Evolutionary conservation across 1,140 invertebrate genomes (phyloP).

Genomic region (Drusus annulatus): DNA sequence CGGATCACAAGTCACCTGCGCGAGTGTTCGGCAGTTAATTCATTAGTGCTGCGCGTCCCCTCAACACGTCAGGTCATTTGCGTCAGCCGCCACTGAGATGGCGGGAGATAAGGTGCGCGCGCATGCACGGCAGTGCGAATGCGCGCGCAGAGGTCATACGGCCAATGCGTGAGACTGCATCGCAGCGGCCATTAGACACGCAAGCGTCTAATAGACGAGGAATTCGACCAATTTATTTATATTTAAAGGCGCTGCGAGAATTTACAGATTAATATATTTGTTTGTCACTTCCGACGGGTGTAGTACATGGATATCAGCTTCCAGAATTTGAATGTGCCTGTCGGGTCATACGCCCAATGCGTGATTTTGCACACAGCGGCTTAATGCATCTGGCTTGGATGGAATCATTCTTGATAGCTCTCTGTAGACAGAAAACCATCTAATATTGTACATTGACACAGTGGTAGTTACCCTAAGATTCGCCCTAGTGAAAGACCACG

Average conservation of each 20-base stretch:
- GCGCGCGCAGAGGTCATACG: slow-evolving; percentile 34
- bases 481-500: too few relatives aligned
- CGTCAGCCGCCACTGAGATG: slow-evolving; percentile 49
- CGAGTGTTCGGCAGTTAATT: slow-evolving; percentile 42
- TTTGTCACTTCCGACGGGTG: background rate
- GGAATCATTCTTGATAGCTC: too few relatives aligned
- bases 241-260: too few relatives aligned
- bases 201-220: slow-evolving; percentile 5
- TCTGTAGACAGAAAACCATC: too few relatives aligned
- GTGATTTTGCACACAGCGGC: too few relatives aligned
- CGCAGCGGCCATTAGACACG: background rate
- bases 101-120: slow-evolving; percentile 44
- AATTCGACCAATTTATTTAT: background rate
- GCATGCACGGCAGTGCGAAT: slow-evolving; percentile 33
- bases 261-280: too few relatives aligned
- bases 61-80: slow-evolving; percentile 58
- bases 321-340: too few relatives aligned
- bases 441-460: too few relatives aligned
- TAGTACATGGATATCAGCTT: too few relatives aligned
- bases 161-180: slow-evolving; percentile 38
- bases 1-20: background rate
- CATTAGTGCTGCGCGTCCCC: slow-evolving; percentile 44
- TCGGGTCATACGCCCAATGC: too few relatives aligned
- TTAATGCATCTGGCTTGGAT: too few relatives aligned
- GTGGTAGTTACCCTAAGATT: too few relatives aligned